Percentiles rank a stretch among this genome's conserved stretches.
These are phyloP conservation scores for Paelopatides confundens DNA, from an alignment of 53 echinoderm and acorn worm genomes.

Conservation along the genomic window DNA sequence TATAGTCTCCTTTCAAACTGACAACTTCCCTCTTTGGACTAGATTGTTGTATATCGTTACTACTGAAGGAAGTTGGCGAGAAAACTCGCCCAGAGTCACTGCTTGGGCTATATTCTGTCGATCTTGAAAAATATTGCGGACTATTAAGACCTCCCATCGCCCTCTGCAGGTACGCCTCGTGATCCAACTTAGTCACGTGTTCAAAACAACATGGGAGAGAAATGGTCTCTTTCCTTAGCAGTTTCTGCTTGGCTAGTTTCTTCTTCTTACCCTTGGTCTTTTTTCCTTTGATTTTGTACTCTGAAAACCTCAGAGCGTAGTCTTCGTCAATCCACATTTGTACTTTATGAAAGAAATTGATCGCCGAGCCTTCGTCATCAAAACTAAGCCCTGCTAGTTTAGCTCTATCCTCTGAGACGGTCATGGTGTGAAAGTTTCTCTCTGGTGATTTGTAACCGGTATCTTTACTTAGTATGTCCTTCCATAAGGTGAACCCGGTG, in stretches of 20 bases:
- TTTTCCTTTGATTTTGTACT: slow-evolving; percentile 63
- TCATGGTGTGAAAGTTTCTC: slow-evolving; percentile 91
- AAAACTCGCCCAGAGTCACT: slow-evolving; percentile 5
- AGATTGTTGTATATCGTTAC: background rate
- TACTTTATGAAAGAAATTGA: slow-evolving; percentile 74
- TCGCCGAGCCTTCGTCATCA: slow-evolving; percentile 82
- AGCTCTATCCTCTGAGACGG: slow-evolving; percentile 61
- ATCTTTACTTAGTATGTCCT: slow-evolving; percentile 70
- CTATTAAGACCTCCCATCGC: slow-evolving; percentile 45
- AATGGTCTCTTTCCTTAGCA: slow-evolving; percentile 85
- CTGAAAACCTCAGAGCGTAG: slow-evolving; percentile 46
- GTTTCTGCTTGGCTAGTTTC: slow-evolving; percentile 63
- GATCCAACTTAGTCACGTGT: slow-evolving; percentile 92
- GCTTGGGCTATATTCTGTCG: slow-evolving; percentile 17
- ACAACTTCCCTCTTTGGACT: slow-evolving; percentile 28
- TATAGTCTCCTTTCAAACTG: slow-evolving; percentile 17
- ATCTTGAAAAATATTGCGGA: slow-evolving; percentile 19
- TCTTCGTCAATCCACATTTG: slow-evolving; percentile 79
- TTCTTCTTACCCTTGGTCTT: slow-evolving; percentile 84
- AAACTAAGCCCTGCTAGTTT: slow-evolving; percentile 93
- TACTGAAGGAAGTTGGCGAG: slow-evolving; percentile 5
- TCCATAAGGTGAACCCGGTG: slow-evolving; percentile 93
- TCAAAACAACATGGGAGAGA: slow-evolving; percentile 97
- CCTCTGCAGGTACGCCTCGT: slow-evolving; percentile 70
- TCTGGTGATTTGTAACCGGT: slow-evolving; percentile 88